These are phyloP conservation scores for Hemitrygon akajei DNA, from an alignment of 2,797 vertebrate genomes.

Conservation along the genomic window DNA sequence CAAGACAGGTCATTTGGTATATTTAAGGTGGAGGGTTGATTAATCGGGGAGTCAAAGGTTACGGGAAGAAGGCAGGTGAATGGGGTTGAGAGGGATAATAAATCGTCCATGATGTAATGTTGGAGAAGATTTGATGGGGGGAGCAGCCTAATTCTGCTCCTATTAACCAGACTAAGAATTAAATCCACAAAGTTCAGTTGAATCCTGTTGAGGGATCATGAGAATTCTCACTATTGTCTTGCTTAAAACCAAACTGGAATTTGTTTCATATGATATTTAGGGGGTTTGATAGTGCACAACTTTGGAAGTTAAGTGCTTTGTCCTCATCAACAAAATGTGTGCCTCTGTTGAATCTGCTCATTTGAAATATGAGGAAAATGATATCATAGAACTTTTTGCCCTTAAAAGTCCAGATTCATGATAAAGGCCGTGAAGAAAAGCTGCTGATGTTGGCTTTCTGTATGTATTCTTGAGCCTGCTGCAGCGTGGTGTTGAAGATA, in stretches of 20 bases:
- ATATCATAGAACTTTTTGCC: neutral
- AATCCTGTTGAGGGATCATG: neutral
- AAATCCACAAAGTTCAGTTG: neutral
- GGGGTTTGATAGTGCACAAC: neutral
- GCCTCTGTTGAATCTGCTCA: neutral
- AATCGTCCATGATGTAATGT: too few species aligned
- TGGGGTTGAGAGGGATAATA: too few species aligned
- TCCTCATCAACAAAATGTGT: neutral
- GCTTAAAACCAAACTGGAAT: neutral
- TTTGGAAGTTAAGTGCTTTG: neutral
- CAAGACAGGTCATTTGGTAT: too few species aligned
- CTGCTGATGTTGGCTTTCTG: neutral
- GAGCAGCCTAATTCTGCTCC: too few species aligned
- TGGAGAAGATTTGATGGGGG: too few species aligned
- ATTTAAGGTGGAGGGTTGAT: too few species aligned
- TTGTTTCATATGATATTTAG: neutral
- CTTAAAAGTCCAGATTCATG: neutral
- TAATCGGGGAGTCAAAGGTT: too few species aligned
- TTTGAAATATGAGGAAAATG: neutral
- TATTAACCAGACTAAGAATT: neutral
- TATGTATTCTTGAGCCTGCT: neutral
- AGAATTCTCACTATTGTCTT: neutral
- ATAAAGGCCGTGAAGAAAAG: neutral
- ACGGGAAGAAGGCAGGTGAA: too few species aligned
- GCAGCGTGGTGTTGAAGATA: neutral